phyloP scores from a whole-genome alignment of 2,113 vertebrate species.

The Tragelaphus buxtoni region DNA sequence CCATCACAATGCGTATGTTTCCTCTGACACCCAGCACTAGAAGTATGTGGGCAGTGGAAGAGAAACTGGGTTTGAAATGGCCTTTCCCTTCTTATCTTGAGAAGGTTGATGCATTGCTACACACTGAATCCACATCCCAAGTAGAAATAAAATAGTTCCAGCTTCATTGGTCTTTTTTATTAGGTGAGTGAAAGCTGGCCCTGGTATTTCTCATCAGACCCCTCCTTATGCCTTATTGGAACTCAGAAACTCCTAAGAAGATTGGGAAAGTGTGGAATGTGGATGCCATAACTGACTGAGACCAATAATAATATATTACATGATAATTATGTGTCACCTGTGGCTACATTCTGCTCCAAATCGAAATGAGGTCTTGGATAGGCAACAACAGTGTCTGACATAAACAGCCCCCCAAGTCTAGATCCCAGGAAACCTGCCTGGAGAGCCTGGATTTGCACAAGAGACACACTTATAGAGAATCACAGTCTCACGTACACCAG shows the following conservation, averaged over 20 bases:
- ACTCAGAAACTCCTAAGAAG: not conserved
- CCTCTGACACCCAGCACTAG: not conserved
- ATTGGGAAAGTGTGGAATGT: not conserved
- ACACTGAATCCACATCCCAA: not conserved
- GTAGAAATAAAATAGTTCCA: not conserved
- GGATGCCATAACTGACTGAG: not conserved
- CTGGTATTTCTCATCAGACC: not conserved
- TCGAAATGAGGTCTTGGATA: not conserved
- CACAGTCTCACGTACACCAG: not conserved
- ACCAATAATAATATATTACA: not conserved
- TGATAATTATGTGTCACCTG: not conserved
- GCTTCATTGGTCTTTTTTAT: not conserved
- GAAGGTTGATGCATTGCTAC: not conserved
- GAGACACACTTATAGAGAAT: not conserved
- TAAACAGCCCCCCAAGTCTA: not conserved
- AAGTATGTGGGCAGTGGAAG: not conserved
- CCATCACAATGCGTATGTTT: not conserved
- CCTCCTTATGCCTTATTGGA: not conserved
- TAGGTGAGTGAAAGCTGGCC: not conserved
- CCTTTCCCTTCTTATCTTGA: not conserved
- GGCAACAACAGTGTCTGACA: not conserved
- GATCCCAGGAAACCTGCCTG: not conserved
- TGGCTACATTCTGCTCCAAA: not conserved
- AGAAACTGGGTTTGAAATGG: not conserved
- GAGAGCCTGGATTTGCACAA: not conserved